Base-by-base conservation (phyloP, 2,888 invertebrate species). In the Macrophya annulata region DNA sequence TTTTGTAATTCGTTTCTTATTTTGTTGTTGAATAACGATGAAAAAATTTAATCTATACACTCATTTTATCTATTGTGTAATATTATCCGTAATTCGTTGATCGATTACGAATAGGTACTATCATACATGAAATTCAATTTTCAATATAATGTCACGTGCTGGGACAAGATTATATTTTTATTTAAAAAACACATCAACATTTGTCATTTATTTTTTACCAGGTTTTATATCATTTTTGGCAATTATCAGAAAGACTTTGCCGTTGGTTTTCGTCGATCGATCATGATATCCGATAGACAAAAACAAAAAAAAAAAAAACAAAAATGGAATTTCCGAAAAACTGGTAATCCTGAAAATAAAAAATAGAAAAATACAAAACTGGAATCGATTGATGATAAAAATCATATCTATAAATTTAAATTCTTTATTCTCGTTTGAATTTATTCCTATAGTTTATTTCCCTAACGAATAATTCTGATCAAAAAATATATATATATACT, bases 121-220 rank as follows among this genome's bases (percentile, higher is more conserved):
- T n/a, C n/a, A 37, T 71, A 10, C 15, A 6, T 10, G 6, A n/a
- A 45, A 77, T 37, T 4, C 1, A 10, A 9, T 37, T 77, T 55
- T 77, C 1, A 51, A 21, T 17, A 77, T 31, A 37, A 25, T 77
- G n/a, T 74, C 43, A 77, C 55, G 55, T 77, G 51, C 37, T 12
- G 51, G 77, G 55, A 51, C 37, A 31, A 55, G 37, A 51, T 77
- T 77, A 77, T 77, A 77, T 77, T 76, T 76, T 76, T 48, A n/a
- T n/a, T 12, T 17, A 77, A 40, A 43, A 12, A 72, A 72, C 43
- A n/a, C 2, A 31, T 25, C 17, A 15, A 68, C 15, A 4, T 17
- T 37, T 37, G 68, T 17, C 17, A 37, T 37, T 68, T 25, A 62
- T 62, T 62, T 12, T 25, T 25, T 10, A 25, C 12, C 21, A 12